Conservation (phyloP, 2,113 vertebrate species). For the Aldabrachelys gigantea region DNA sequence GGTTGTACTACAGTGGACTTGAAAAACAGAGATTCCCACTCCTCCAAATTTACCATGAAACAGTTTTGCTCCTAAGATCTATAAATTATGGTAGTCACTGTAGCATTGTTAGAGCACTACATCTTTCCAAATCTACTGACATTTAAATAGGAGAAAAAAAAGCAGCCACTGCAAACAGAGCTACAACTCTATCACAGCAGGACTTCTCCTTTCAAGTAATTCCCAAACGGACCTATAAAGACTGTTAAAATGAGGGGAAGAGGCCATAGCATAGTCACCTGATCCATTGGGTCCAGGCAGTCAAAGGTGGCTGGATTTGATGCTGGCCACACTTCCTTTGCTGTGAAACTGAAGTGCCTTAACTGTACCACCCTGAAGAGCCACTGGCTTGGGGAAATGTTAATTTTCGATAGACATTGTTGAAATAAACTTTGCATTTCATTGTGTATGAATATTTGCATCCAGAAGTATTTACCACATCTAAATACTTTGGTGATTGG, state of each 20-base stretch:
- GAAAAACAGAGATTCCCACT: neutral
- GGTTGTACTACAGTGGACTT: neutral
- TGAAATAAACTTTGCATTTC: neutral
- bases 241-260: neutral
- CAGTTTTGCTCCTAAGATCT: neutral
- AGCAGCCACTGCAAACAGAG: neutral
- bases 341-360: neutral
- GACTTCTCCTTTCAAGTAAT: slow-evolving; percentile 11
- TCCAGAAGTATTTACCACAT: neutral
- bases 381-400: neutral
- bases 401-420: neutral
- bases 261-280: neutral
- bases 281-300: neutral
- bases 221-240: neutral
- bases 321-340: neutral
- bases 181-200: neutral
- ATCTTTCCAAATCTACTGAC: slow-evolving; percentile 24
- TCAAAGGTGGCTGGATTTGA: neutral
- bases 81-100: neutral
- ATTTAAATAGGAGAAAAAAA: slow-evolving; percentile 37
- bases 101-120: neutral
- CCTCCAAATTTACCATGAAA: neutral
- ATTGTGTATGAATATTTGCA: neutral
- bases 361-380: neutral
- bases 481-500: neutral